Percentiles rank a stretch among this genome's conserved stretches.
These are phyloP conservation scores for Ectobius pallidus DNA, from an alignment of 2,888 invertebrate species.

Conservation along the genomic window DNA sequence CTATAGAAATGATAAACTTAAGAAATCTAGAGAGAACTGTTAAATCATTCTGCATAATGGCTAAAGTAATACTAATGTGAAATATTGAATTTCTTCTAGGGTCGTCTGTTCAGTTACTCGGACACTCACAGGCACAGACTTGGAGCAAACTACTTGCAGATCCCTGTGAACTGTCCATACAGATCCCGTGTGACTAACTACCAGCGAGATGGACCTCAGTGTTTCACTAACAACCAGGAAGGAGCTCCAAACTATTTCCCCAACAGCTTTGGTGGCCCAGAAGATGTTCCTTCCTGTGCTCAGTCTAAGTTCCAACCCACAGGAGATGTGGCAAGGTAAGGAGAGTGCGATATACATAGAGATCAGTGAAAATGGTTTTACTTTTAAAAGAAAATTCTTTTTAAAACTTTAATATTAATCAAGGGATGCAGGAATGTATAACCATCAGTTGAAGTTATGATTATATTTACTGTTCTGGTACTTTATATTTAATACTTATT, in stretches of 20 bases:
- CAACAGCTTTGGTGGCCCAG: conserved; percentile 92
- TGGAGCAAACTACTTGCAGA: conserved; percentile 89
- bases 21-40: too few species aligned
- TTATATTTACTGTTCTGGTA: too few species aligned
- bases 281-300: conserved; percentile 69
- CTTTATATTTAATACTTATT: too few species aligned
- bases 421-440: neutral
- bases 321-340: conserved; percentile 75
- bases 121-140: conserved; percentile 93
- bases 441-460: neutral
- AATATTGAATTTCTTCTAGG: conserved; percentile 57
- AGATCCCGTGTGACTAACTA: conserved; percentile 66
- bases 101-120: conserved; percentile 84
- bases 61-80: too few species aligned
- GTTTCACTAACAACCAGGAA: conserved; percentile 76
- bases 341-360: too few species aligned
- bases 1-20: too few species aligned
- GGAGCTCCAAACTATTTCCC: conserved; percentile 96
- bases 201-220: conserved; percentile 88
- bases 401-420: neutral
- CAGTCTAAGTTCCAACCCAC: conserved; percentile 63
- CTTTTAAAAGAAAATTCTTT: too few species aligned
- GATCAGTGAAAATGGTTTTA: too few species aligned
- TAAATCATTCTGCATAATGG: too few species aligned
- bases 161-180: conserved; percentile 96